Evolutionary conservation across 2,113 vertebrate genomes (phyloP).

Genomic region (Eublepharis macularius): DNA sequence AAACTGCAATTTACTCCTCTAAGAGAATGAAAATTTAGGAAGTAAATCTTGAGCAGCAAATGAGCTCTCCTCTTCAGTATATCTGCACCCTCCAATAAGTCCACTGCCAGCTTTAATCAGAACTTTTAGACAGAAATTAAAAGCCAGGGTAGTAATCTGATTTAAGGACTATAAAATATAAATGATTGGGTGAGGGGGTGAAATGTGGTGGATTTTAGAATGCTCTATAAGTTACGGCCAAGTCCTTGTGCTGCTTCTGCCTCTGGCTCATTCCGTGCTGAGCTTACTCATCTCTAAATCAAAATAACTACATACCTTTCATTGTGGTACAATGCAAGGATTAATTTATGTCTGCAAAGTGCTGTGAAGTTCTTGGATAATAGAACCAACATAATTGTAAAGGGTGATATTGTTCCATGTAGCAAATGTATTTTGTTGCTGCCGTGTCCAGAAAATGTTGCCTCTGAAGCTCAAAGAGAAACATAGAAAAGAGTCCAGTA

Average conservation of each 20-base stretch:
- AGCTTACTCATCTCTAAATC: not conserved
- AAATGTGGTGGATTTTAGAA: not conserved
- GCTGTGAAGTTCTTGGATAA: not conserved
- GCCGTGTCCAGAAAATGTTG: not conserved
- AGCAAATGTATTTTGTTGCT: not conserved
- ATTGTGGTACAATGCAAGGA: not conserved
- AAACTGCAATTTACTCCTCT: not conserved
- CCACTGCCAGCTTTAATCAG: not conserved
- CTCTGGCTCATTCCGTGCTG: accelerated
- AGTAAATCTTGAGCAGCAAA: not conserved
- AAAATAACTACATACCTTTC: not conserved
- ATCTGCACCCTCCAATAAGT: not conserved
- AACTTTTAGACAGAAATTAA: not conserved
- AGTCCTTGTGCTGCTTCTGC: not conserved
- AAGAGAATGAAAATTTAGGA: not conserved
- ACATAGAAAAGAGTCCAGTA: too few relatives aligned
- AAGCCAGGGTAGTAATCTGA: not conserved
- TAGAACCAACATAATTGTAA: not conserved
- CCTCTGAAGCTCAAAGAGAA: not conserved
- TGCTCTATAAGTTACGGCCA: not conserved
- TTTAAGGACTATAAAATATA: slow-evolving; percentile 2
- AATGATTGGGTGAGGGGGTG: not conserved
- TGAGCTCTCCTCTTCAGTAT: not conserved
- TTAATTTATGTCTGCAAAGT: not conserved
- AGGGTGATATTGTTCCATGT: not conserved